These are phyloP conservation scores for Apus apus DNA, from an alignment of 2,113 vertebrate species.

Conservation along the genomic window DNA sequence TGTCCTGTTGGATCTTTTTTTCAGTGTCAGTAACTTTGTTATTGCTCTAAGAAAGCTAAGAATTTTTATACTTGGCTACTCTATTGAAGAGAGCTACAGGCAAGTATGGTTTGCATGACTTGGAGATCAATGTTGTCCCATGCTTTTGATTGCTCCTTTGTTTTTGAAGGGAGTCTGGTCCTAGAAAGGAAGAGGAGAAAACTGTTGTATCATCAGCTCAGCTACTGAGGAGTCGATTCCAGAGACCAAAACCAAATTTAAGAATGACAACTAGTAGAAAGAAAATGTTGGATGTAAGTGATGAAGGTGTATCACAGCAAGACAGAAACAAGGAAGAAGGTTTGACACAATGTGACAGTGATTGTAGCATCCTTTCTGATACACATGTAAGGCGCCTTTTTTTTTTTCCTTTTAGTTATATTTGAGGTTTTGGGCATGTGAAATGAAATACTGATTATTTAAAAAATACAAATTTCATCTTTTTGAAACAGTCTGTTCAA, in stretches of 20 bases:
- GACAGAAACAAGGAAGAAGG: not conserved
- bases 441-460: not conserved
- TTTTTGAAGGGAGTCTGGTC: slow-evolving; percentile 57
- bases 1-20: not conserved
- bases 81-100: not conserved
- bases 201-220: slow-evolving; percentile 56
- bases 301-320: not conserved
- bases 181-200: slow-evolving; percentile 53
- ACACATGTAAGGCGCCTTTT: slow-evolving; percentile 3
- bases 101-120: not conserved
- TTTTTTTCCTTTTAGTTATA: not conserved
- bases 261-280: slow-evolving; percentile 65
- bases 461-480: not conserved
- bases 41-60: not conserved
- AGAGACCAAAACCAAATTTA: slow-evolving; percentile 76
- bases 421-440: not conserved
- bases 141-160: not conserved
- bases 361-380: not conserved
- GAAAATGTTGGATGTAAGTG: not conserved
- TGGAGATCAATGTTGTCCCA: not conserved
- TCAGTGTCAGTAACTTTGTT: not conserved
- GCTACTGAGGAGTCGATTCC: slow-evolving; percentile 69
- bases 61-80: not conserved
- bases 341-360: not conserved
- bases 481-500: not conserved